Conservation (phyloP, 2,797 vertebrate genomes). For the Cynodonichthys magdalenae region DNA sequence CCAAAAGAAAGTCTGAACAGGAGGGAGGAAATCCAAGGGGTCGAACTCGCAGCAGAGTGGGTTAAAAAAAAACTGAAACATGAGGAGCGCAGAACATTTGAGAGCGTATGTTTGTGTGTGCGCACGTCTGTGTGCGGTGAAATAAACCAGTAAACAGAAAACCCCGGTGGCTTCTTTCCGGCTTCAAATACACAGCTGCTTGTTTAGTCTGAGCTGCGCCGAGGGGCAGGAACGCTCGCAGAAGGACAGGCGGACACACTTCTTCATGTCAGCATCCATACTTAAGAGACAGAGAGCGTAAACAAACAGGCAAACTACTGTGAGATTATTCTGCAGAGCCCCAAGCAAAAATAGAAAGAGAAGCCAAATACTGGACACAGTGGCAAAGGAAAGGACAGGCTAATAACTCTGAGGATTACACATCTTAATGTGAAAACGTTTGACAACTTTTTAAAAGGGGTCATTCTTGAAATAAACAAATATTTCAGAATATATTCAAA, state of each 20-base stretch:
- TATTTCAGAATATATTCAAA: neutral
- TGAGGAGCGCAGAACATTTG: slow-evolving; percentile 49
- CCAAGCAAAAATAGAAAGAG: slow-evolving; percentile 12
- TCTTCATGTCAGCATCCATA: slow-evolving; percentile 67
- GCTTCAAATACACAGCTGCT: slow-evolving; percentile 76
- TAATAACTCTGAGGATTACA: no score
- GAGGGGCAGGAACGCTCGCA: slow-evolving; percentile 66
- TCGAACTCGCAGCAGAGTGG: slow-evolving; percentile 54
- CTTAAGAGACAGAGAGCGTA: slow-evolving; percentile 54
- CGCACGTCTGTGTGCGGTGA: slow-evolving; percentile 48
- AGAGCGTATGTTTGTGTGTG: slow-evolving; percentile 15
- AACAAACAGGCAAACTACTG: slow-evolving; percentile 60
- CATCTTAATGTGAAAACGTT: no score
- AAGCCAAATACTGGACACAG: slow-evolving; percentile 12
- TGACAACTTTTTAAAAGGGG: no score
- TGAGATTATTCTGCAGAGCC: slow-evolving; percentile 54
- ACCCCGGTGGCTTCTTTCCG: slow-evolving; percentile 70
- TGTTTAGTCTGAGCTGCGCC: slow-evolving; percentile 75
- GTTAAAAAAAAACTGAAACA: slow-evolving; percentile 39
- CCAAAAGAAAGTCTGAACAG: slow-evolving; percentile 12
- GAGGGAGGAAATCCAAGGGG: slow-evolving; percentile 56
- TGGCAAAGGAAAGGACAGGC: slow-evolving; percentile 7
- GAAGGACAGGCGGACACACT: slow-evolving; percentile 71
- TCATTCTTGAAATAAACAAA: no score
- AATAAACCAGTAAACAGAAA: slow-evolving; percentile 72